Conservation (phyloP, 2,888 invertebrate genomes). For the Melanophora roralis region DNA sequence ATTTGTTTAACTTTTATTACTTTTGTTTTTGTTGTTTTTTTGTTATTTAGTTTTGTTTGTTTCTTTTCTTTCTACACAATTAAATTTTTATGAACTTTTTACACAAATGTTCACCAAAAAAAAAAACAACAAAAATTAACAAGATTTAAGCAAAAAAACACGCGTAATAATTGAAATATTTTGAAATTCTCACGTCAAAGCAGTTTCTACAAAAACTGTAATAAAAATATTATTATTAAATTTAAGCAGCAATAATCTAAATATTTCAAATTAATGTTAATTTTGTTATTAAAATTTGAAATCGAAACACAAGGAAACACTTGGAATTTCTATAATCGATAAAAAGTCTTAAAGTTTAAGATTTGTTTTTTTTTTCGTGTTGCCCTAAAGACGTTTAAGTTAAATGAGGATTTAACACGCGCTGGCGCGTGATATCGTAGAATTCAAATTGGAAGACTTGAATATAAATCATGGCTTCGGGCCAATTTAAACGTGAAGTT, state of each 20-base stretch:
- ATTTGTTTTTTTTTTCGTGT: background rate
- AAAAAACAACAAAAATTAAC: no score
- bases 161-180: slow-evolving; percentile 42
- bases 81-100: slow-evolving; percentile 30
- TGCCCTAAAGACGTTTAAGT: background rate
- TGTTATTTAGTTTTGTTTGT: slow-evolving; percentile 9
- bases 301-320: background rate
- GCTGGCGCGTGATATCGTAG: background rate
- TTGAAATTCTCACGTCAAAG: slow-evolving; percentile 52
- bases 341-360: background rate
- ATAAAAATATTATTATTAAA: background rate
- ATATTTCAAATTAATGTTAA: background rate
- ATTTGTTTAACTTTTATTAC: slow-evolving; percentile 8
- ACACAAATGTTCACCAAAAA: slow-evolving; percentile 19
- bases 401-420: background rate
- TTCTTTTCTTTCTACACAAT: slow-evolving; percentile 11
- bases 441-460: background rate
- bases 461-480: slow-evolving; percentile 1
- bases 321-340: background rate
- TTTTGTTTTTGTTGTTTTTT: background rate
- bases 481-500: background rate
- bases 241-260: background rate
- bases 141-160: slow-evolving; percentile 29
- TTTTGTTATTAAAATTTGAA: background rate
- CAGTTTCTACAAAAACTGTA: slow-evolving; percentile 1